These are phyloP conservation scores for Melanostigma gelatinosum DNA, from an alignment of 2,113 vertebrate genomes.

Conservation along the genomic window DNA sequence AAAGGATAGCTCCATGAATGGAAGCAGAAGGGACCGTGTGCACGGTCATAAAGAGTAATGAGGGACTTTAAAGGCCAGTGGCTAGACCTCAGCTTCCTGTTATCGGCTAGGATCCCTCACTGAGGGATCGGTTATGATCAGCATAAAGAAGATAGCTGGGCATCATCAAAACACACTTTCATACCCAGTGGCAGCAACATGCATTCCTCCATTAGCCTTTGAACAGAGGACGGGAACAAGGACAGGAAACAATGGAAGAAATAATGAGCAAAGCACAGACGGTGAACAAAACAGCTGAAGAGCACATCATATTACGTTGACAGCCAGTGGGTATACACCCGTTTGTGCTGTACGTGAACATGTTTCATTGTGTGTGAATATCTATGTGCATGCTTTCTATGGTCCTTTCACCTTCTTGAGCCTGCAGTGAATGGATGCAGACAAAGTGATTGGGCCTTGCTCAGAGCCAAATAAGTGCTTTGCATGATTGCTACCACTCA, in stretches of 20 bases:
- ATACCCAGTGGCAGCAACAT: constrained; percentile 12
- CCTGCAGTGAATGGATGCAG: constrained; percentile 43
- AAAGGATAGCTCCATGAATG: constrained; percentile 14
- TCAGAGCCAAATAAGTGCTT: constrained; percentile 55
- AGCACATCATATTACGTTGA: constrained; percentile 1
- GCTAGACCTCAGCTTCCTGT: constrained; percentile 29
- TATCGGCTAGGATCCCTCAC: constrained; percentile 12
- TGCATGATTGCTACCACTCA: constrained; percentile 68
- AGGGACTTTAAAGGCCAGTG: constrained; percentile 49
- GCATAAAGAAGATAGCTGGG: constrained; percentile 36
- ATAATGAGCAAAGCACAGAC: constrained; percentile 59
- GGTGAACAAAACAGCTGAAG: constrained; percentile 38
- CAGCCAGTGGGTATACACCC: neutral
- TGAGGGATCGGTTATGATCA: constrained; percentile 38
- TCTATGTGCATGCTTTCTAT: neutral
- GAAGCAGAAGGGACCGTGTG: constrained; percentile 14
- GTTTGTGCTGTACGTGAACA: neutral
- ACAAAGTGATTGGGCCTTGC: constrained; percentile 52
- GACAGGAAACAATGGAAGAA: constrained; percentile 46
- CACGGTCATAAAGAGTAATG: constrained; percentile 45
- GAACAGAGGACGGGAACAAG: constrained; percentile 40
- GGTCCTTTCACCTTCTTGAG: constrained; percentile 44
- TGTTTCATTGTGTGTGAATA: neutral
- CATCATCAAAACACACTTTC: constrained; percentile 37
- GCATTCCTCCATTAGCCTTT: constrained; percentile 52